Conservation (phyloP, 2,888 invertebrate species). For the Escarpia spicata region DNA sequence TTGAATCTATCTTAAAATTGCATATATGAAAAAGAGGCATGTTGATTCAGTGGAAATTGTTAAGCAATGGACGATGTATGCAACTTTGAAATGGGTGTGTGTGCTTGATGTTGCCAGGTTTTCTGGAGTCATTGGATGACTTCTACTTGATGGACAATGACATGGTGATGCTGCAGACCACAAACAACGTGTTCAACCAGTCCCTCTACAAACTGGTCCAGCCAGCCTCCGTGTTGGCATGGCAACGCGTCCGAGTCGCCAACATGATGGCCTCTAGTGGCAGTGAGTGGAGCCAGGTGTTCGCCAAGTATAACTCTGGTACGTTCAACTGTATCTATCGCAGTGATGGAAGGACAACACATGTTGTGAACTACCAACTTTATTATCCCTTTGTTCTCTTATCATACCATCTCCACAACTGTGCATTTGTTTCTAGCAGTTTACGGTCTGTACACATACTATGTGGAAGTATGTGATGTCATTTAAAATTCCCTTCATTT, state of each 20-base stretch:
- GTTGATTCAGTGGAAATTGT: no score
- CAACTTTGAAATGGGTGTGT: not conserved
- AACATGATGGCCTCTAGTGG: constrained; percentile 61
- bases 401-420: no score
- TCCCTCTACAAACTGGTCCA: constrained; percentile 52
- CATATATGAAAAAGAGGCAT: no score
- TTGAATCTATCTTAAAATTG: no score
- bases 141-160: constrained; percentile 57
- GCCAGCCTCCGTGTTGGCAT: constrained; percentile 57
- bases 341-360: not conserved
- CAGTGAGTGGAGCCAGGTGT: constrained; percentile 54
- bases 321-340: not conserved
- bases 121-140: constrained; percentile 61
- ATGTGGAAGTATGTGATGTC: not conserved
- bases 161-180: constrained; percentile 62
- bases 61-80: no score
- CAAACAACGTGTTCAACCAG: constrained; percentile 59
- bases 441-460: no score
- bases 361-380: no score
- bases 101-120: constrained; percentile 46
- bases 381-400: no score
- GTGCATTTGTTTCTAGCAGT: no score
- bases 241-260: constrained; percentile 61
- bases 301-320: constrained; percentile 60
- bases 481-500: not conserved